Percentiles rank a stretch among this genome's conserved stretches.
Conservation (phyloP, 1,140 invertebrate genomes). For the Ridgeia piscesae region DNA sequence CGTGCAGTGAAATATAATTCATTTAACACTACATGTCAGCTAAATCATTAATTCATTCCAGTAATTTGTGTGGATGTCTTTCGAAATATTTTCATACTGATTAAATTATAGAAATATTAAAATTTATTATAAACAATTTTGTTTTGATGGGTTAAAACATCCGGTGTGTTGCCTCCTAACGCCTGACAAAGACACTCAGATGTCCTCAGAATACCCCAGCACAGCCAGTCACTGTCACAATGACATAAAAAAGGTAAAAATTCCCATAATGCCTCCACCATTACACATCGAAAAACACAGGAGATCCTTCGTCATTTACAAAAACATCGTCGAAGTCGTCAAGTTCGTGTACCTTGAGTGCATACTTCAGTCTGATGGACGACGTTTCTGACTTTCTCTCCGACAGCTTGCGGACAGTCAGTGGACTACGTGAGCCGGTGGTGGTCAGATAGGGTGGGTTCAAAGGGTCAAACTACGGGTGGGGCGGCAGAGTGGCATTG, state of each 20-base stretch:
- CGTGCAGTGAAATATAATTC: background rate
- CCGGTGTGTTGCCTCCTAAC: background rate
- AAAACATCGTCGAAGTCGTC: background rate
- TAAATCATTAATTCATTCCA: background rate
- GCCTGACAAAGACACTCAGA: too few relatives aligned
- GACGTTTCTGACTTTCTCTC: background rate
- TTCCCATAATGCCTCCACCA: background rate
- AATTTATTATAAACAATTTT: background rate
- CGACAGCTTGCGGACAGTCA: background rate
- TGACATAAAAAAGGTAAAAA: background rate
- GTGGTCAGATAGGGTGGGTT: constrained; percentile 10
- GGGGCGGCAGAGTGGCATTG: constrained; percentile 13
- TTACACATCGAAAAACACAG: background rate
- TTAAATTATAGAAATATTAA: background rate
- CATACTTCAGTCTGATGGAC: background rate
- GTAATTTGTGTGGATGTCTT: background rate
- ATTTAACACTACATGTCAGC: background rate
- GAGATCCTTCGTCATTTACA: background rate
- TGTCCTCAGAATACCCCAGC: background rate
- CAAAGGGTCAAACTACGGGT: constrained; percentile 17
- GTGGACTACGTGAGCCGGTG: background rate
- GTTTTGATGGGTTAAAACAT: background rate
- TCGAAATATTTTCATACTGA: background rate
- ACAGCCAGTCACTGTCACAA: background rate
- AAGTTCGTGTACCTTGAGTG: background rate